A percentile compares a stretch with the other conserved stretches of the same genome.
Conservation (phyloP, 2,797 vertebrate species). For the Diplodus puntazzo region DNA sequence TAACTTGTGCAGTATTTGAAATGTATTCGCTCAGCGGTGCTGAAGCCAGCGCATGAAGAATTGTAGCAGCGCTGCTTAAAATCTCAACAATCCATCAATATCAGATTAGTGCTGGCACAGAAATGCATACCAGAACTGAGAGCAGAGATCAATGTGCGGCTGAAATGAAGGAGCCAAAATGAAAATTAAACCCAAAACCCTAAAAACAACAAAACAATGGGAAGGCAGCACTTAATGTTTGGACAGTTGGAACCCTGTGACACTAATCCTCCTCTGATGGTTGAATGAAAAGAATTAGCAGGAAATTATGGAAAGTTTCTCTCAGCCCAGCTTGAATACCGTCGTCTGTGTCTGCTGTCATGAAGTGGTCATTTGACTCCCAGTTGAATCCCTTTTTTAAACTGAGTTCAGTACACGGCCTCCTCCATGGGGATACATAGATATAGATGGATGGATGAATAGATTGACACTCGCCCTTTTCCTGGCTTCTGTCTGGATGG, state of each 20-base stretch:
- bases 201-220: not conserved
- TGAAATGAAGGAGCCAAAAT: not conserved
- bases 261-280: not conserved
- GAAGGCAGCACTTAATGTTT: slow-evolving; percentile 1
- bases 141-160: not conserved
- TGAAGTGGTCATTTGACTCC: slow-evolving; percentile 33
- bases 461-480: slow-evolving; percentile 31
- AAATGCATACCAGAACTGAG: not conserved
- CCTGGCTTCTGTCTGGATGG: not conserved
- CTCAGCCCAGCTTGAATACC: slow-evolving; percentile 6
- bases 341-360: slow-evolving; percentile 12
- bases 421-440: slow-evolving; percentile 11
- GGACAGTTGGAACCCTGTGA: not conserved
- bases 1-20: not conserved
- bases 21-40: not conserved
- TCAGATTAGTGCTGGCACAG: not conserved
- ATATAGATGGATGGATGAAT: slow-evolving; percentile 30
- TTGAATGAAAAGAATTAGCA: not conserved
- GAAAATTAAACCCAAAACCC: not conserved
- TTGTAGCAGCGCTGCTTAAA: not conserved
- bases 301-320: not conserved
- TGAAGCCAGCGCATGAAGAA: not conserved
- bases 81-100: slow-evolving; percentile 9
- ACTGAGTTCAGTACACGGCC: not conserved
- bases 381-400: slow-evolving; percentile 7